phyloP scores from a whole-genome alignment of 2,113 vertebrate genomes.

The Butorides virescens region DNA sequence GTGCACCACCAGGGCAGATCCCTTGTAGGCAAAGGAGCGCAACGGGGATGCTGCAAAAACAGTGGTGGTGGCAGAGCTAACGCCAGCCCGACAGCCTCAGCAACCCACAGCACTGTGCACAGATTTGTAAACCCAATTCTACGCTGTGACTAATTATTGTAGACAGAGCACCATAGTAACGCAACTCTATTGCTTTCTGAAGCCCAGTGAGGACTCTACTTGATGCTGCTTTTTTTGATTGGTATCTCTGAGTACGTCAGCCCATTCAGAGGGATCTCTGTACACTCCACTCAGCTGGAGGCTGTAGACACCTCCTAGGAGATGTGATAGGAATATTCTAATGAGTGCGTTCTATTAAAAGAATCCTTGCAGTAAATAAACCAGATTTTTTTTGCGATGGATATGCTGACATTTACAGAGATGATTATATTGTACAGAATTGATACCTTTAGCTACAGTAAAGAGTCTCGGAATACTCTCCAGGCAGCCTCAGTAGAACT shows the following conservation, averaged over 20 bases:
- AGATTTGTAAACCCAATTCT: background rate
- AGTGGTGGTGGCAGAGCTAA: background rate
- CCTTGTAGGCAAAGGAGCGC: fast-evolving
- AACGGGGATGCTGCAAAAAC: fast-evolving
- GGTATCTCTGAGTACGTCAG: background rate
- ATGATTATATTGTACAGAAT: background rate
- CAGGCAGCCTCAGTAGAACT: background rate
- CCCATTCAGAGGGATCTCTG: background rate
- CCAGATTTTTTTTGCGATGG: background rate
- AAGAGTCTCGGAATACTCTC: background rate
- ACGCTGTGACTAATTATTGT: background rate
- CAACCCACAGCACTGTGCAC: no score
- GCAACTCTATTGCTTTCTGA: background rate
- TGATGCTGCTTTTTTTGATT: background rate
- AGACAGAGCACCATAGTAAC: background rate
- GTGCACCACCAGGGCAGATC: background rate
- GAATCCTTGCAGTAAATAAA: background rate
- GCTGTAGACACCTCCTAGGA: background rate
- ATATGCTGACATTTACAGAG: background rate
- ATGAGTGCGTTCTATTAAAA: background rate
- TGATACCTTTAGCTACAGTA: background rate
- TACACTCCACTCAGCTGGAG: background rate
- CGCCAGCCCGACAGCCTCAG: fast-evolving
- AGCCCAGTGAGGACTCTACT: background rate
- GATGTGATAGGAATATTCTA: background rate